Percentiles rank a stretch among this genome's conserved stretches.
Evolutionary conservation across 2,888 invertebrate genomes (phyloP).

Genomic region (Standfussiana lucernea): DNA sequence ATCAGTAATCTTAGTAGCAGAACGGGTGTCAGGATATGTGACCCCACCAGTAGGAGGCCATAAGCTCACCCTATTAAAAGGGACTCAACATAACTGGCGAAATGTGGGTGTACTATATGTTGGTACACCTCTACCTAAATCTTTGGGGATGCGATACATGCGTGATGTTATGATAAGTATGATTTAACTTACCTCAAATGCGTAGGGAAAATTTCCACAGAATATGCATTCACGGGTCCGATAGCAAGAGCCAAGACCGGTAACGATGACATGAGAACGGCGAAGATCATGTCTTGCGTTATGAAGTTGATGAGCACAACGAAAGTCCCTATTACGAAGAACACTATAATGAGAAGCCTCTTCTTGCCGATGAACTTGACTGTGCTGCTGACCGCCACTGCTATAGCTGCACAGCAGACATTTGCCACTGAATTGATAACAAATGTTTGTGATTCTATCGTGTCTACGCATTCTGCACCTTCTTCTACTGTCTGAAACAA

Average conservation of each 20-base stretch:
- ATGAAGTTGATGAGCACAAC: slow-evolving; percentile 83
- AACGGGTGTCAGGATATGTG: neutral
- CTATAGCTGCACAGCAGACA: slow-evolving; percentile 78
- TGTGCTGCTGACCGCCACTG: slow-evolving; percentile 77
- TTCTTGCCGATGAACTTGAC: slow-evolving; percentile 86
- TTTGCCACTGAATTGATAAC: slow-evolving; percentile 81
- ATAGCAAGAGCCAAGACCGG: slow-evolving; percentile 81
- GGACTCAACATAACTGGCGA: neutral
- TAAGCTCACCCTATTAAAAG: neutral
- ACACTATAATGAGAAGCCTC: slow-evolving; percentile 77
- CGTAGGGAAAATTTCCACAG: slow-evolving; percentile 87
- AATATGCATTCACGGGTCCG: slow-evolving; percentile 86
- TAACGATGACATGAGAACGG: slow-evolving; percentile 81
- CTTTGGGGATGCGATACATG: neutral
- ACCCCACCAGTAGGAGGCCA: neutral
- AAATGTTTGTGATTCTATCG: slow-evolving; percentile 82
- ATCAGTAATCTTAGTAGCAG: neutral
- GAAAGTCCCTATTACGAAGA: slow-evolving; percentile 77
- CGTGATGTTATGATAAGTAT: neutral
- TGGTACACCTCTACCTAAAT: neutral
- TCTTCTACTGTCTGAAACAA: slow-evolving; percentile 76
- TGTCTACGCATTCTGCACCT: slow-evolving; percentile 78
- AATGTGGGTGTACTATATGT: neutral
- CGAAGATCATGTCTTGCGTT: slow-evolving; percentile 81
- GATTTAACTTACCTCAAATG: slow-evolving; percentile 79